phyloP scores from a whole-genome alignment of 2,888 invertebrate genomes.

The Xylocampa areola region DNA sequence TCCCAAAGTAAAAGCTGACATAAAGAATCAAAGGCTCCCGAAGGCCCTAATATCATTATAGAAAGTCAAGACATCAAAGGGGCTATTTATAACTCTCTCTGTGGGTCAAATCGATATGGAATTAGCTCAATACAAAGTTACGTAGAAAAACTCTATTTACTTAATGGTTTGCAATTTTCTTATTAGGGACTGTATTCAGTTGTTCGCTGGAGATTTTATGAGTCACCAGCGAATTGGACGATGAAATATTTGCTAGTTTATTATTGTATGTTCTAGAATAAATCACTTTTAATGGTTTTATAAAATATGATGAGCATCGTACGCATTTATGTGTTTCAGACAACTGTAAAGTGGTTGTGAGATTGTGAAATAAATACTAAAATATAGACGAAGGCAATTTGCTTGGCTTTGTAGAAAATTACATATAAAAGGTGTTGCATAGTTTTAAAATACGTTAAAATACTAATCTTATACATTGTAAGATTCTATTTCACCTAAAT shows the following conservation, averaged over 20 bases:
- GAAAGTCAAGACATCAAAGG: constrained; percentile 24
- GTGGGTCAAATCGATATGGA: constrained; percentile 49
- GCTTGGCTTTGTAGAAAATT: neutral
- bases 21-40: constrained; percentile 4
- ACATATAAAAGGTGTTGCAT: too few relatives aligned
- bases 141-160: constrained; percentile 38
- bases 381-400: neutral
- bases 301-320: constrained; percentile 16
- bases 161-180: constrained; percentile 37
- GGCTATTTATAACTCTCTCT: constrained; percentile 37
- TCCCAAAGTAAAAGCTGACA: constrained; percentile 7
- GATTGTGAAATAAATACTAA: neutral
- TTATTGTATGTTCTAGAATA: constrained; percentile 31
- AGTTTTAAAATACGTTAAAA: neutral
- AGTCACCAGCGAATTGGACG: constrained; percentile 32
- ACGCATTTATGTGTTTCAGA: too few relatives aligned
- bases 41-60: constrained; percentile 18
- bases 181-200: constrained; percentile 41
- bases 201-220: constrained; percentile 29
- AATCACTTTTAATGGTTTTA: constrained; percentile 40
- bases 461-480: neutral
- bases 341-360: neutral
- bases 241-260: constrained; percentile 40
- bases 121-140: constrained; percentile 34
- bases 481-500: neutral